Evolutionary conservation across 2,888 invertebrate genomes (phyloP), one percentile per base, ranked within the genome.

Genomic region (Diaprepes abbreviatus): DNA sequence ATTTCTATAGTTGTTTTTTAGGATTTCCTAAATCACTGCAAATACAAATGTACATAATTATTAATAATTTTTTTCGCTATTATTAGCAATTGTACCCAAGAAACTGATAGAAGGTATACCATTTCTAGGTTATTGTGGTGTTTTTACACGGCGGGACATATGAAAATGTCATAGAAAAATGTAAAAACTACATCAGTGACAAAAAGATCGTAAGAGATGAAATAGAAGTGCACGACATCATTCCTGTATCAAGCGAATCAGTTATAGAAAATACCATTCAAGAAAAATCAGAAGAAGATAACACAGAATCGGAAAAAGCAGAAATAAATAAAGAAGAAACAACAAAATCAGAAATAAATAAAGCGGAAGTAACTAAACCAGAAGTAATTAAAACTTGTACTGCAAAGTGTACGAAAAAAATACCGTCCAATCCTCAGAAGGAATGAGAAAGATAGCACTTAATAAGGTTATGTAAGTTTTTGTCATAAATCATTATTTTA

Each of bases 101-200:
- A n/a, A n/a, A n/a, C n/a, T n/a, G n/a, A n/a, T n/a, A n/a, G n/a
- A n/a, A n/a, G n/a, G n/a, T n/a, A n/a, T n/a, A n/a, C n/a, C n/a
- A n/a, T 66, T 52, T 33, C 7, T 54, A 72, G 72, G 72, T 73
- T 10, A 86, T 98, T 36, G 89, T 97, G 64, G 94, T 94, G 80
- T 90, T 97, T 71, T 83, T 92, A 35, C 89, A 89, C 63, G 87
- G 87, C 12, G 86, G 85, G 74, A 82, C 86, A 3, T 88, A 87
- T 52, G 76, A 79, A 43, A 72, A 76, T 38, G 67, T 80, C 4
- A 68, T 78, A 48, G 75, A 76, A 55, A 78, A 75, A 69, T 80
- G 78, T 70, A 76, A 76, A 66, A 69, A n/a, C 12, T 70, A 71
- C 59, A 14, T 64, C 1, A 31, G 17, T 12, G 35, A 58, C n/a